Conservation (phyloP, 2,113 vertebrate genomes). For the Rhagologus leucostigma region DNA sequence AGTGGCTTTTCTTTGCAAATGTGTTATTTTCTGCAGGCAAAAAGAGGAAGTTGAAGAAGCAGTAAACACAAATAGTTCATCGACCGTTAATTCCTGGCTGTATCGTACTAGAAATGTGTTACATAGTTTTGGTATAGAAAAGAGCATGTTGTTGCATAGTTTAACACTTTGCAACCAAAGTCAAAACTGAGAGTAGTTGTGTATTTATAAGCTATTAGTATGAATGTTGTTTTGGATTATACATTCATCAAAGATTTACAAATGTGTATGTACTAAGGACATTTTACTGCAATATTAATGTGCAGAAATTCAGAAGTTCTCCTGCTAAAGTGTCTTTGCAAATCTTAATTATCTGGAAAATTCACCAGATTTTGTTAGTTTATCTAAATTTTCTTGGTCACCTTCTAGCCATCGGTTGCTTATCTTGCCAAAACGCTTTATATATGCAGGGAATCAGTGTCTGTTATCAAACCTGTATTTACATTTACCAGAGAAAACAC, state of each 20-base stretch:
- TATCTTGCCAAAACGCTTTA: neutral
- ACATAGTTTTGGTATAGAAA: neutral
- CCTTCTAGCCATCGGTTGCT: neutral
- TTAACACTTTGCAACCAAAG: neutral
- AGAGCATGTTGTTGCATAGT: neutral
- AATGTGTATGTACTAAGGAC: neutral
- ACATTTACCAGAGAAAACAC: neutral
- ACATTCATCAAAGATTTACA: neutral
- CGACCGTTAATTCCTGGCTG: neutral
- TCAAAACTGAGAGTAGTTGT: neutral
- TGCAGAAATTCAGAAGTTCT: neutral
- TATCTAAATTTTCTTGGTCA: neutral
- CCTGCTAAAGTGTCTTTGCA: neutral
- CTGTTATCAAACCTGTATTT: neutral
- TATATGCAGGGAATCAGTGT: neutral
- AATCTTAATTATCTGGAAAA: neutral
- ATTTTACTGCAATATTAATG: neutral
- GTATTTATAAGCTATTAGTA: neutral
- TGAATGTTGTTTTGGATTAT: neutral
- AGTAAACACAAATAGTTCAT: neutral
- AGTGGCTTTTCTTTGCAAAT: neutral
- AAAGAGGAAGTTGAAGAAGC: neutral
- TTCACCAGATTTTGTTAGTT: neutral
- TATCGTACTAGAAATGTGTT: neutral
- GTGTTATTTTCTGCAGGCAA: neutral